Evolutionary conservation across 2,113 vertebrate genomes (phyloP), one percentile per base, ranked within the genome.

Genomic region (Lanius ludovicianus): DNA sequence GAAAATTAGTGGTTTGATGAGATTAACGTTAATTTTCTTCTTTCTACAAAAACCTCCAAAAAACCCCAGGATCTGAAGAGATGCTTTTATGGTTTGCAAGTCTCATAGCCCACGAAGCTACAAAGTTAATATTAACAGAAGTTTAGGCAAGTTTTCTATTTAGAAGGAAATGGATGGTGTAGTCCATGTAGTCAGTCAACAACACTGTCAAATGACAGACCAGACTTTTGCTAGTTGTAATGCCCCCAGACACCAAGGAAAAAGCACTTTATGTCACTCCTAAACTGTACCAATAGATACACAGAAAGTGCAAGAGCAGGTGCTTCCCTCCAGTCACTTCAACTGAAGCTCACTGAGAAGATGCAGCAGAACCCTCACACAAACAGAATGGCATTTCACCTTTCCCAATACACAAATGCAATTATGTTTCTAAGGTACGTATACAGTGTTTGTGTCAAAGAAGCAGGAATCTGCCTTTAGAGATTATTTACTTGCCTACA

Each of bases 271-370:
- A 31, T 1, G 0, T 24, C 44, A 19, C 17, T 65, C 25, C 46
- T 2, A 3, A 57, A 63, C 30, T 19, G 31, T 11, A 31, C 2
- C 20, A 46, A 23, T 0, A 35, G 33, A 67, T 10, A 7, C 0
- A 1, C 5, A 39, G n/a, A 2, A 47, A 31, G 11, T 5, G 10
- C 10, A n/a, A 12, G 11, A 50, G 11, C 2, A n/a, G 8, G 16
- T 8, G 20, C 31, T 52, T 71, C 31, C 68, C 55, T 62, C 13
- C 10, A 62, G 31, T 9, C 46, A 19, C 13, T 39, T 52, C 21
- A 47, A 5, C 4, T 16, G 39, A 19, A 62, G n/a, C 7, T 44
- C 76, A 28, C 47, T 2, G 13, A 2, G 1, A 73, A 83, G 17
- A 41, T 9, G 20, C 30, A 77, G 41, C 65, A 86, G 39, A 77